Conservation (phyloP, 2,113 vertebrate genomes). For the Rhombomys opimus region DNA sequence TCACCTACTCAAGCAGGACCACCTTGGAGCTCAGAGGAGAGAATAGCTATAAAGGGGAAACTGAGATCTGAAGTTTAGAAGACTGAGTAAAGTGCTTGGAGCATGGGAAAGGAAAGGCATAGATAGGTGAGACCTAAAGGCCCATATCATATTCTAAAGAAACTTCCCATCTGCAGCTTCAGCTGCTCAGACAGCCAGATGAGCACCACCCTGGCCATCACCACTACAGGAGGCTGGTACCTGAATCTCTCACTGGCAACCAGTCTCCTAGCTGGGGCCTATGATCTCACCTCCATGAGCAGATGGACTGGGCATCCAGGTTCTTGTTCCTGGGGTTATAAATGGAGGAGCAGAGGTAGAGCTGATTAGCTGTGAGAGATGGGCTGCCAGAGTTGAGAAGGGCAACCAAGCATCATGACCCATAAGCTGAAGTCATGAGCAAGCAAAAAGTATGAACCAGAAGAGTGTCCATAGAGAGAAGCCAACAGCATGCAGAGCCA, state of each 20-base stretch:
- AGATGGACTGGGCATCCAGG: fast-evolving
- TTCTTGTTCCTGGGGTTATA: not conserved
- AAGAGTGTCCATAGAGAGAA: not conserved
- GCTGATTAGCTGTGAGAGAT: not conserved
- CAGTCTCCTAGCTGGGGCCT: not conserved
- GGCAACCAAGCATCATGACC: no score
- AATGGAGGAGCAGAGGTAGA: not conserved
- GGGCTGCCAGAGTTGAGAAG: not conserved
- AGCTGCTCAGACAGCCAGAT: not conserved
- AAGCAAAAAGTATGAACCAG: not conserved
- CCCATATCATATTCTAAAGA: not conserved
- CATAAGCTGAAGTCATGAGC: not conserved
- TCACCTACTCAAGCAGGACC: not conserved
- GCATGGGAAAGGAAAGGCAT: not conserved
- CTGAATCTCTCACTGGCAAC: not conserved
- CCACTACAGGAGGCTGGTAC: not conserved
- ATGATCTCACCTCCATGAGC: not conserved
- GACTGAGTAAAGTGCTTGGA: not conserved
- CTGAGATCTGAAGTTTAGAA: not conserved
- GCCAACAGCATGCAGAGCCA: not conserved
- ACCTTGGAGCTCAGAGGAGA: not conserved
- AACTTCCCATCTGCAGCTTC: not conserved
- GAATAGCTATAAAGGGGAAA: not conserved
- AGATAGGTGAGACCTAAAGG: not conserved
- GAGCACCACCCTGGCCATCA: not conserved